These are phyloP conservation scores for Ailurus styani DNA, from an alignment of 2,113 vertebrate species.

Conservation along the genomic window DNA sequence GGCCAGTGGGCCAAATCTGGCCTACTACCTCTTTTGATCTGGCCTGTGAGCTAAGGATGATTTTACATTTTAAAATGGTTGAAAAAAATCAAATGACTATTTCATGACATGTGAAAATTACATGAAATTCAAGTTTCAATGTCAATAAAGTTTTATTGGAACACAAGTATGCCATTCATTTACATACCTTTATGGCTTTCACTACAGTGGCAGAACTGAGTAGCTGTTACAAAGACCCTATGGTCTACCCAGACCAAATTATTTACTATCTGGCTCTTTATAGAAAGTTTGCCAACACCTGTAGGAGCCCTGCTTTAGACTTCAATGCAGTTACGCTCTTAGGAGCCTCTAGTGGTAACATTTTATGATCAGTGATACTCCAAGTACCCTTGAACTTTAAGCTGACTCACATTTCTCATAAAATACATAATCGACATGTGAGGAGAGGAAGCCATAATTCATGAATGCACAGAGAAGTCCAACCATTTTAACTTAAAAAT, in stretches of 20 bases:
- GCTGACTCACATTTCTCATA: neutral
- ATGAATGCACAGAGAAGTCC: slow-evolving; percentile 20
- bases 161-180: neutral
- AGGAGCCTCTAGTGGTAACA: neutral
- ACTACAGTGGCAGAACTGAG: neutral
- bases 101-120: neutral
- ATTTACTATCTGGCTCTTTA: neutral
- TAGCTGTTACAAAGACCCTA: neutral
- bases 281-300: neutral
- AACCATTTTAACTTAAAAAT: slow-evolving; percentile 55
- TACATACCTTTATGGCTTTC: neutral
- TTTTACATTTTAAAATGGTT: neutral
- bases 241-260: neutral
- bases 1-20: neutral
- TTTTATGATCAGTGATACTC: neutral
- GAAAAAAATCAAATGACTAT: neutral
- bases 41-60: neutral
- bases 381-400: neutral
- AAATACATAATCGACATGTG: neutral
- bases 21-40: neutral
- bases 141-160: neutral
- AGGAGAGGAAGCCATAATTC: neutral
- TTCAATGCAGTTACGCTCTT: neutral
- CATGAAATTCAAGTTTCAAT: neutral
- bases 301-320: neutral